Conservation (phyloP, 2,113 vertebrate species). For the Serinus canaria region DNA sequence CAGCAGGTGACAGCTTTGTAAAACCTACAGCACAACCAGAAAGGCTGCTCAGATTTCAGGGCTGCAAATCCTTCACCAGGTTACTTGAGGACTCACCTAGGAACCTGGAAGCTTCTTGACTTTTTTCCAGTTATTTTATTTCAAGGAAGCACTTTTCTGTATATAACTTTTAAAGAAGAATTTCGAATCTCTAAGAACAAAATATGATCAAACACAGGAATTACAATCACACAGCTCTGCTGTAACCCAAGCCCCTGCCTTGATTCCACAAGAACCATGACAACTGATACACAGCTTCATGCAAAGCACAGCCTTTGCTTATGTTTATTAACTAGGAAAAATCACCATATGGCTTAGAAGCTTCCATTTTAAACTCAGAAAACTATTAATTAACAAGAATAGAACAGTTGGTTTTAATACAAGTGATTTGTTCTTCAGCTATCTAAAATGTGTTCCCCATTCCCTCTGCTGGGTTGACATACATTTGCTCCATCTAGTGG, state of each 20-base stretch:
- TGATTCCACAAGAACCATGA: background rate
- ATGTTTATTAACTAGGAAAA: background rate
- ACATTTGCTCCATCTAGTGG: slow-evolving; percentile 36
- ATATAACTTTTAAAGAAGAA: background rate
- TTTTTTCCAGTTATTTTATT: background rate
- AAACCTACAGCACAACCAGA: background rate
- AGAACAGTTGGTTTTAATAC: background rate
- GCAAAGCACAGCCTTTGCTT: background rate
- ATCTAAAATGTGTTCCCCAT: background rate
- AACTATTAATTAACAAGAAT: background rate
- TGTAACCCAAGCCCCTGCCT: background rate
- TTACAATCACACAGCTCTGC: background rate
- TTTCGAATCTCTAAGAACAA: background rate
- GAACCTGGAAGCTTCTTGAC: background rate
- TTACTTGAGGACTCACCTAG: background rate
- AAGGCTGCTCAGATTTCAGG: background rate
- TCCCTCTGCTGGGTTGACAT: background rate
- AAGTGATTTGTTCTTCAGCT: background rate
- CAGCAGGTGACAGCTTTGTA: background rate
- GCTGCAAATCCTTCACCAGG: background rate
- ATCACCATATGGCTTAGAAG: background rate
- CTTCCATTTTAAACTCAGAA: background rate
- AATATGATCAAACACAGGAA: background rate
- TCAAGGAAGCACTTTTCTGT: background rate
- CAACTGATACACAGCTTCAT: background rate